Base-by-base conservation (phyloP, 1,140 invertebrate genomes). In the Paramacrobiotus metropolitanus region DNA sequence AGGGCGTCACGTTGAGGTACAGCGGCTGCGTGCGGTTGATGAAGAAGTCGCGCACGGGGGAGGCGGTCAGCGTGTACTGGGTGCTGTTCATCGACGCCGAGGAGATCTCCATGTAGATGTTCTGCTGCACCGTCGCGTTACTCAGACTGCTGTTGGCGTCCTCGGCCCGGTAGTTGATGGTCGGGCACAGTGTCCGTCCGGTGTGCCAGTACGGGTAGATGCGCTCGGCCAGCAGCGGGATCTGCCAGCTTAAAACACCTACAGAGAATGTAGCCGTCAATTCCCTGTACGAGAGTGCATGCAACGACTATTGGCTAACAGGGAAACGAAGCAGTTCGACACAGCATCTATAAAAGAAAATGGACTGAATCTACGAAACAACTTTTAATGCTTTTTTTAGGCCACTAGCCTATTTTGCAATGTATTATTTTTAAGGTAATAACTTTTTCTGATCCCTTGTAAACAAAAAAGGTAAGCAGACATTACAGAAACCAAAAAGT, bases 241-340 rank as follows among this genome's bases (percentile, higher is more conserved):
- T 68, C 65, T 81, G 78, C 82, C 82, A 83, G 2, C 81, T 82
- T 61, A 81, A 70, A 4, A 82, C 75, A n/a, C n/a, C n/a, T n/a
- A n/a, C n/a, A n/a, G n/a, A n/a, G n/a, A n/a, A n/a, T n/a, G n/a
- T n/a, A n/a, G n/a, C n/a, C n/a, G n/a, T n/a, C n/a, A n/a, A n/a
- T n/a, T n/a, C n/a, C n/a, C n/a, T n/a, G n/a, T n/a, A n/a, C n/a
- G n/a, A n/a, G n/a, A n/a, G n/a, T n/a, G n/a, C n/a, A n/a, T n/a
- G n/a, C n/a, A n/a, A n/a, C n/a, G n/a, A n/a, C n/a, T n/a, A n/a
- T n/a, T n/a, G n/a, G n/a, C n/a, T n/a, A n/a, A n/a, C n/a, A n/a
- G n/a, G n/a, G n/a, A n/a, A n/a, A n/a, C n/a, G n/a, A n/a, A n/a
- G n/a, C n/a, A n/a, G n/a, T n/a, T n/a, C n/a, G n/a, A n/a, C n/a